Percentiles rank a stretch among this genome's conserved stretches.
phyloP scores from a whole-genome alignment of 2,797 vertebrate genomes.

The Lacerta agilis region DNA sequence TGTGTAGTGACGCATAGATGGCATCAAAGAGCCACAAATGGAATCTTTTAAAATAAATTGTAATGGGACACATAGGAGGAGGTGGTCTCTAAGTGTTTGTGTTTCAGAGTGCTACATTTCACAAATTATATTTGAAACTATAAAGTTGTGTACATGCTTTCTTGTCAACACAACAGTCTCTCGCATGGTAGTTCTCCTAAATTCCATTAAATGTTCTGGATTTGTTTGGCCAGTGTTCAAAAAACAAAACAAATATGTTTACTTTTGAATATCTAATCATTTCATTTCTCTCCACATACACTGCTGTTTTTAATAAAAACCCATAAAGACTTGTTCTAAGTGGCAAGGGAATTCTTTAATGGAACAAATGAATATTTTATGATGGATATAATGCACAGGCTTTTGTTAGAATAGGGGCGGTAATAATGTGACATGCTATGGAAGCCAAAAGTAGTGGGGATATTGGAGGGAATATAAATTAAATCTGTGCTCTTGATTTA shows the following conservation, averaged over 20 bases:
- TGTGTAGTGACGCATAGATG: not conserved
- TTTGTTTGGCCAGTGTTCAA: not conserved
- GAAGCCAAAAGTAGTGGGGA: not conserved
- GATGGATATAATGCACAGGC: conserved; percentile 2
- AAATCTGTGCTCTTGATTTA: conserved; percentile 19
- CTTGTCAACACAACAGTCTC: not conserved
- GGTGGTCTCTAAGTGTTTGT: not conserved
- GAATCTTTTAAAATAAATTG: not conserved
- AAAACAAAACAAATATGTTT: not conserved
- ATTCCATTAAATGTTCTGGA: not conserved
- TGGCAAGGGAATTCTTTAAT: conserved; percentile 50
- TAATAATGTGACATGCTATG: conserved; percentile 10
- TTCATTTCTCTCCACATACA: conserved; percentile 12
- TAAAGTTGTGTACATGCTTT: not conserved
- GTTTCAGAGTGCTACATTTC: not conserved
- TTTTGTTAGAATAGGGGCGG: conserved; percentile 30
- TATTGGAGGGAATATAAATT: conserved; percentile 10
- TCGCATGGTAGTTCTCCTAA: not conserved
- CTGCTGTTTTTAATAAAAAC: conserved; percentile 23
- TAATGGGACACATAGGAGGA: not conserved
- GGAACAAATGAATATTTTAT: conserved; percentile 53
- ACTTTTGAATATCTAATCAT: conserved; percentile 41
- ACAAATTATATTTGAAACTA: not conserved
- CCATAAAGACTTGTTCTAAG: conserved; percentile 14
- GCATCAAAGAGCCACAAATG: not conserved